Evolutionary conservation across 1,140 invertebrate species (phyloP), one percentile per base, ranked within the genome.

Genomic region (Campoletis sonorensis): DNA sequence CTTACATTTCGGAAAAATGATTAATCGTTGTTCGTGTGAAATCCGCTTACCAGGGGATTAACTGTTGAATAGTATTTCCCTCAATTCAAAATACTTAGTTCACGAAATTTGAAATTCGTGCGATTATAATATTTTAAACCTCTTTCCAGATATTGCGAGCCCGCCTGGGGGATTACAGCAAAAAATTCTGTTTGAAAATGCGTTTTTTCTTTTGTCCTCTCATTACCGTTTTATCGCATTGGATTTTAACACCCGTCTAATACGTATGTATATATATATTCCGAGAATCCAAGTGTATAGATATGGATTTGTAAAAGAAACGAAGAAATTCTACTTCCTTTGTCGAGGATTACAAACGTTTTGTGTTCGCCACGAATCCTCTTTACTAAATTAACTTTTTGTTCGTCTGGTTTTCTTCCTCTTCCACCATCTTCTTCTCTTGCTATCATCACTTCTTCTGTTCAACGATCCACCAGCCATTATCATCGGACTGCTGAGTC

Each of bases 371-470:
- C 21, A n/a, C 64, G 27, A 85, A 87, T 87, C 81, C 84, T 86
- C 84, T 87, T 87, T 85, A 82, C 81, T 73, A 83, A 87, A 87
- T 87, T 85, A 87, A 85, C 85, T 83, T 85, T 68, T 64, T 21
- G 70, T 64, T 21, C 75, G 33, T 30, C 51, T 81, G 54, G n/a
- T 49, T 33, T 80, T 45, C 58, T 58, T 23, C 54, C 18, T 18
- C 54, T 23, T n/a, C 15, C 49, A 54, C 67, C n/a, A 58, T 23
- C 49, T 45, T 70, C 26, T 79, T 30, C 64, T 58, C 54, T 54
- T 58, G 15, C 21, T 58, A 1, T 58, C 54, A 10, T 18, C 54
- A 71, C 23, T 51, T 68, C 23, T 67, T 51, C 40, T 68, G 61
- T 58, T 68, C 58, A 79, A 21, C 76, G 27, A 58, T 79, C 37